Evolutionary conservation across 2,113 vertebrate species (phyloP).

Genomic region (Amphiprion percula): DNA sequence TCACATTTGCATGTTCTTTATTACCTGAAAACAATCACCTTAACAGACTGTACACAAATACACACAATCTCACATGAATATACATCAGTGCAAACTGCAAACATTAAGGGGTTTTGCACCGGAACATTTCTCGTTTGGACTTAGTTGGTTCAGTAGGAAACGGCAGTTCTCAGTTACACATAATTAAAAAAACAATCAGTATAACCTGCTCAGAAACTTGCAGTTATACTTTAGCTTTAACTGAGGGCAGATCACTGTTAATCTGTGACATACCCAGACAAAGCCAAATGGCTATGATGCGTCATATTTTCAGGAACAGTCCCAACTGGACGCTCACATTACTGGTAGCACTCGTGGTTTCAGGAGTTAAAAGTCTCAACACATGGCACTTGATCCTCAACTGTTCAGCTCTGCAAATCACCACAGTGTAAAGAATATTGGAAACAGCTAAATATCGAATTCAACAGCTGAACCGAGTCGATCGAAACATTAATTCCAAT

Average conservation of each 20-base stretch:
- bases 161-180: conserved; percentile 30
- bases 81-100: conserved; percentile 77
- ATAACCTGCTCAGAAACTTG: conserved; percentile 24
- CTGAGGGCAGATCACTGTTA: not conserved
- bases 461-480: conserved; percentile 23
- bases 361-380: conserved; percentile 39
- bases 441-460: conserved; percentile 55
- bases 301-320: conserved; percentile 12
- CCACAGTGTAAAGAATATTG: conserved; percentile 27
- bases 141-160: conserved; percentile 29
- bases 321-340: not conserved
- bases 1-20: conserved; percentile 55
- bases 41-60: conserved; percentile 61
- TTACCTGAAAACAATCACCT: conserved; percentile 70
- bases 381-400: conserved; percentile 68
- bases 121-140: conserved; percentile 22
- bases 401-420: conserved; percentile 41
- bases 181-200: conserved; percentile 33
- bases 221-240: conserved; percentile 7
- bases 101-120: conserved; percentile 38
- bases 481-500: conserved; percentile 27
- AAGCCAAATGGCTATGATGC: conserved; percentile 2
- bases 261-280: conserved; percentile 19
- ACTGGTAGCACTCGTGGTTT: conserved; percentile 33
- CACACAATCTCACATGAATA: conserved; percentile 67